Evolutionary conservation across 2,113 vertebrate species (phyloP), one percentile per base, ranked within the genome.

Genomic region (Phyllostomus discolor): DNA sequence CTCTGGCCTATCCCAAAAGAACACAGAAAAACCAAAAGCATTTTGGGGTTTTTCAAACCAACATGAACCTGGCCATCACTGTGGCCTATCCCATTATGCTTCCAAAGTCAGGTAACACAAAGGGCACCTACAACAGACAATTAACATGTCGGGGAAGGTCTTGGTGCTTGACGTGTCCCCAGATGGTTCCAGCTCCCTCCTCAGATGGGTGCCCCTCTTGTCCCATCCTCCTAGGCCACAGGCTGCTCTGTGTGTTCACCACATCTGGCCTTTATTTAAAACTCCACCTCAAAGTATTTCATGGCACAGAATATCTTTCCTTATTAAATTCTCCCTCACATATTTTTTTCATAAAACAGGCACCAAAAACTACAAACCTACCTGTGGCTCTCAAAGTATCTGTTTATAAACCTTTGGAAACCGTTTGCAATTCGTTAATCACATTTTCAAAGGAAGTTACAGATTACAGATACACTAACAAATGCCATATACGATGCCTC

Each of bases 391-490:
- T 95, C 91, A 90, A 88, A 95, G 84, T 97, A 96, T 97, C 96
- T 97, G 96, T 97, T 97, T 96, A 96, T 92, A 97, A 98, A 96
- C 96, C 97, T 96, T 96, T 97, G 96, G 95, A 97, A 96, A 96
- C 94, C 16, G n/a, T 95, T 98, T 95, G 96, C 90, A 94, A 98
- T 98, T 95, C 81, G 84, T 97, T 97, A 97, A 98, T 97, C 97
- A 97, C 92, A 97, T 97, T 98, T 98, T 97, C 97, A 97, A 97
- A 97, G 97, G 97, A 98, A 98, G 96, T 98, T 97, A 96, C 96
- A 97, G 96, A 97, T 98, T 98, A 97, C 35, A 97, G 97, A 97
- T 95, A 97, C 52, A 76, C 95, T 97, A 97, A 97, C 97, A 97
- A 95, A 97, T 96, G 96, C 96, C 96, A 94, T 97, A 94, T 66